Base-by-base conservation (phyloP, 2,888 invertebrate species). In the Drosophila suboccidentalis region DNA sequence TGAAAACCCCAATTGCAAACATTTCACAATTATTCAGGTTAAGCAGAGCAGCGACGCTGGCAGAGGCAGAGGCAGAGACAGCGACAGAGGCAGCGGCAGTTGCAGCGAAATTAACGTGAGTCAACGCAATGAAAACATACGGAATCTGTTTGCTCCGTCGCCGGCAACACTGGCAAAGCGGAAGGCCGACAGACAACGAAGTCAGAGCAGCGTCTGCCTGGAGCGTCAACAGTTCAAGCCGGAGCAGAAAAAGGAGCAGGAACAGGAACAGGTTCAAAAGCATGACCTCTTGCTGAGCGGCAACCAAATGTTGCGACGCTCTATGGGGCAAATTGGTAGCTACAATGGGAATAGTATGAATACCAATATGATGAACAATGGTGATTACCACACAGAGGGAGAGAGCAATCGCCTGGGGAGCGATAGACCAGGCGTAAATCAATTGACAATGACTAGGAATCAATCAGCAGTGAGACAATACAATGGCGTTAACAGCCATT, bases 121-220 rank as follows among this genome's bases (percentile, higher is more conserved):
- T n/a, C 82, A 89, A 55, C 91, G 91, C 65, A 90, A 91, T 77
- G 90, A 86, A 70, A 90, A 86, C 72, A 82, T 91, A 79, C 88
- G 91, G 71, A 90, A 82, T 70, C 79, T 91, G 65, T 91, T 91
- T 77, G 86, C 89, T 53, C 84, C 87, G 44, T 61, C 88, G 17
- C 54, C 85, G n/a, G 66, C 76, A 8, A 17, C 57, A 17, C 39
- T 81, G 74, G 79, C 89, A 15, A 75, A 71, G 46, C 70, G 71
- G 19, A 89, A 80, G 66, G 81, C 80, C 29, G 74, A 59, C 6
- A 69, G 89, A 41, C 75, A 78, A 38, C 81, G 90, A 49, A 88
- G 90, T 57, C 80, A 79, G 51, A 87, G 82, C 55, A 90, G 75
- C 54, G 80, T 86, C 38, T 86, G 89, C 60, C 67, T 87, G 41